These are phyloP conservation scores for Andrena haemorrhoa DNA, from an alignment of 2,888 invertebrate genomes.

Conservation along the genomic window DNA sequence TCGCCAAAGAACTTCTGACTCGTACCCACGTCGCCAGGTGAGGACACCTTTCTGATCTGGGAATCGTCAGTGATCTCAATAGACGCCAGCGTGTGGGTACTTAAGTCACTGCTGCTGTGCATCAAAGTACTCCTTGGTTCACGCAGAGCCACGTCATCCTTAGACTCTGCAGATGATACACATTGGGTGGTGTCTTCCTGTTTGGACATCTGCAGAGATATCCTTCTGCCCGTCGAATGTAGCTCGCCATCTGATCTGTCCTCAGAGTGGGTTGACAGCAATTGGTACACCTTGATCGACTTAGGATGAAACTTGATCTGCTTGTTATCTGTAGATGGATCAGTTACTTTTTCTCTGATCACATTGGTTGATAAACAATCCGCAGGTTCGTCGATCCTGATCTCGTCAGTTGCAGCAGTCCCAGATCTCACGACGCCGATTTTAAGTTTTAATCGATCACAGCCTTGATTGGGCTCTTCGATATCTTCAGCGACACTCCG, in stretches of 20 bases:
- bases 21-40: conserved; percentile 72
- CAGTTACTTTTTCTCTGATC: not conserved
- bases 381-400: not conserved
- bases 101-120: conserved; percentile 2
- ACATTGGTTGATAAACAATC: not conserved
- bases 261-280: conserved; percentile 78
- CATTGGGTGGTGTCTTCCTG: conserved; percentile 56
- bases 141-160: not conserved
- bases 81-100: not conserved
- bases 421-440: not conserved
- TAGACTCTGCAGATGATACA: not conserved
- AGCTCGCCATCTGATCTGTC: conserved; percentile 73
- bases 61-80: not conserved
- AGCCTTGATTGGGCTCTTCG: not conserved
- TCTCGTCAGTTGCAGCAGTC: not conserved
- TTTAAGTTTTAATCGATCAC: not conserved
- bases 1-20: conserved; percentile 62
- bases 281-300: conserved; percentile 75
- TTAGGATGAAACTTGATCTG: conserved; percentile 58
- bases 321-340: not conserved
- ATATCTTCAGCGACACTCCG: not conserved
- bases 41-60: conserved; percentile 65
- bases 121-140: conserved; percentile 7
- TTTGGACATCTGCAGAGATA: conserved; percentile 73
- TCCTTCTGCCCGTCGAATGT: conserved; percentile 70